These are phyloP conservation scores for Hemiprocne comata DNA, from an alignment of 2,113 vertebrate species.

Conservation along the genomic window DNA sequence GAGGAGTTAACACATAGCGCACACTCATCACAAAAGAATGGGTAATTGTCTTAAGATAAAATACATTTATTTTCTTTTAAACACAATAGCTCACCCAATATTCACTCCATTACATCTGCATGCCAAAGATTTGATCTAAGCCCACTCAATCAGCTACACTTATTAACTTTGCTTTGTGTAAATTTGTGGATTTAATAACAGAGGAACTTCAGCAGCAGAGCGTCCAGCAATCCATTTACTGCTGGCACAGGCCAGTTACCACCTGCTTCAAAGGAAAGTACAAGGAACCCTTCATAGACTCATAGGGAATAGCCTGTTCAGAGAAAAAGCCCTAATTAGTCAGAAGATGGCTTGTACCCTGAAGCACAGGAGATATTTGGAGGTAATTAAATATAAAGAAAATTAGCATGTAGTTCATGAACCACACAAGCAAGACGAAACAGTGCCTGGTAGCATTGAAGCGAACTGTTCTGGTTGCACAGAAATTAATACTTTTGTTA, in stretches of 20 bases:
- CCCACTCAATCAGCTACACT: background rate
- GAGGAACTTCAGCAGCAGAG: background rate
- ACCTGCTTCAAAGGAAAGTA: background rate
- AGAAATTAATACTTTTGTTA: constrained; percentile 63
- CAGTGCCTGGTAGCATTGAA: constrained; percentile 45
- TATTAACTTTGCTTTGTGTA: constrained; percentile 37
- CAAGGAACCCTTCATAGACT: background rate
- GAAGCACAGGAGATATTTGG: constrained; percentile 32
- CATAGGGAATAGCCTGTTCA: background rate
- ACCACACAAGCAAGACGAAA: constrained; percentile 52
- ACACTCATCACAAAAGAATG: background rate
- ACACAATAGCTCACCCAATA: background rate
- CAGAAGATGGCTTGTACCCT: constrained; percentile 61
- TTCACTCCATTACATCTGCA: background rate
- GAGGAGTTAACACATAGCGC: background rate
- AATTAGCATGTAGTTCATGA: constrained; percentile 68
- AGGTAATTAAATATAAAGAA: constrained; percentile 64
- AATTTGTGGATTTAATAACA: constrained; percentile 37
- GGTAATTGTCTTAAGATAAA: constrained; percentile 8
- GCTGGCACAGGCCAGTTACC: background rate
- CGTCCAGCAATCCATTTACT: background rate
- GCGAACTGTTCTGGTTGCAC: background rate
- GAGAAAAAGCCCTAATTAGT: constrained; percentile 50
- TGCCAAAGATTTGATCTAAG: background rate
- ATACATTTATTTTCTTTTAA: constrained; percentile 8